Percentiles rank a stretch among this genome's conserved stretches.
These are phyloP conservation scores for Alaudala cheleensis DNA, from an alignment of 2,113 vertebrate species.

Conservation along the genomic window DNA sequence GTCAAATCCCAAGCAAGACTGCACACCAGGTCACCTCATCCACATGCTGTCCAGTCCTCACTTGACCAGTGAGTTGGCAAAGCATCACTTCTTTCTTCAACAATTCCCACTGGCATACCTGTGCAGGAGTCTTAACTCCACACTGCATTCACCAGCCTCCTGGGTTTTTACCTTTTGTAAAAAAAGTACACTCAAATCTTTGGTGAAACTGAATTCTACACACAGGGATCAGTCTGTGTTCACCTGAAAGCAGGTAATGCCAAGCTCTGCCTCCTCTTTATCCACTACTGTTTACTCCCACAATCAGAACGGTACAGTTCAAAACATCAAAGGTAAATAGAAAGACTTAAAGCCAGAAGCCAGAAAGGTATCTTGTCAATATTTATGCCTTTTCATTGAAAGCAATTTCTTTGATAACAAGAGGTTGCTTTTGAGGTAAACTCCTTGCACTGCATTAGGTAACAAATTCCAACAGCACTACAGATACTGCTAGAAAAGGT, in stretches of 20 bases:
- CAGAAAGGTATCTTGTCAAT: neutral
- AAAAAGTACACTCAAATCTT: no score
- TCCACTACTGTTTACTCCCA: neutral
- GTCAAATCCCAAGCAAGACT: neutral
- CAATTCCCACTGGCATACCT: rapidly evolving
- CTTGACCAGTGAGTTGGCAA: neutral
- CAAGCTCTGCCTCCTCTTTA: neutral
- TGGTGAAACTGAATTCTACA: neutral
- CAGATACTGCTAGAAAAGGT: neutral
- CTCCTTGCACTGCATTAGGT: neutral
- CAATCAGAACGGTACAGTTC: neutral
- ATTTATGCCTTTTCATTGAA: neutral
- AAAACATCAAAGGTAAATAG: neutral
- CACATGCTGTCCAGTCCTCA: rapidly evolving
- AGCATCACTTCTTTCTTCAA: neutral
- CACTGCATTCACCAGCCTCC: neutral
- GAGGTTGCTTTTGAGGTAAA: neutral
- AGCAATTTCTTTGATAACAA: neutral
- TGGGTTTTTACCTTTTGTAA: neutral
- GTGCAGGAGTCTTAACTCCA: rapidly evolving
- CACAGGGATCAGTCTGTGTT: rapidly evolving
- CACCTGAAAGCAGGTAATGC: neutral
- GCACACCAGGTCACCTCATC: rapidly evolving
- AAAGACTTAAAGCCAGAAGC: neutral
- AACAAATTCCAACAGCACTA: neutral